Evolutionary conservation across 1,140 invertebrate genomes (phyloP), one percentile per base, ranked within the genome.

Genomic region (Papilio polytes): DNA sequence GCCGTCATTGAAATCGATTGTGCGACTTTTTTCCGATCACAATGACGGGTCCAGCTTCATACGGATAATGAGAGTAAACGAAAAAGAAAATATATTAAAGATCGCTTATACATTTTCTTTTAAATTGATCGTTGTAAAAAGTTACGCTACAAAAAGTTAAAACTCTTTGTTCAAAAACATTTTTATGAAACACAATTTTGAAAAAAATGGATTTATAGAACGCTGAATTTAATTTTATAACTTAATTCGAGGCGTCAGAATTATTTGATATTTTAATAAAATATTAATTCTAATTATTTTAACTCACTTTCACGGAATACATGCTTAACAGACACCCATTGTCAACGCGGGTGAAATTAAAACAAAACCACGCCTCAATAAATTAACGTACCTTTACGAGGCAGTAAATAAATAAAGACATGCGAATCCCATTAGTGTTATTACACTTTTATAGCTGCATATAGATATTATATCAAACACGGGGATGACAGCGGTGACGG

Each of bases 381-480:
- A 91, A 92, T 93, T 88, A 90, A 81, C 53, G 31, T 74, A 82
- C 80, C 80, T 92, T 93, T 93, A 93, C 87, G 89, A 90, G 89
- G 88, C 72, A 83, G 84, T 87, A 88, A 88, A 90, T 90, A 94
- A 91, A 93, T 91, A 91, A 91, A 88, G 88, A 93, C 92, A 94
- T 89, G 90, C 86, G 85, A 94, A 92, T 83, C 87, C 90, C 89
- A 92, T 94, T 94, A 94, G 88, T 87, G 88, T 88, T 94, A 92
- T 94, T 92, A 92, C 86, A 86, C 80, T 92, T 91, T 92, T 92
- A 92, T 89, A 84, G 85, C 80, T 80, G 77, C 56, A 85, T 83
- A 87, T 87, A 88, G 85, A 85, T 89, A 41, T 41, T 41, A 85
- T 87, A 87, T 88, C 83, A 88, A 86, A 90, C 81, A 84, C 81